These are phyloP conservation scores for Spilogale gracilis DNA, from an alignment of 2,113 vertebrate species.

Conservation along the genomic window DNA sequence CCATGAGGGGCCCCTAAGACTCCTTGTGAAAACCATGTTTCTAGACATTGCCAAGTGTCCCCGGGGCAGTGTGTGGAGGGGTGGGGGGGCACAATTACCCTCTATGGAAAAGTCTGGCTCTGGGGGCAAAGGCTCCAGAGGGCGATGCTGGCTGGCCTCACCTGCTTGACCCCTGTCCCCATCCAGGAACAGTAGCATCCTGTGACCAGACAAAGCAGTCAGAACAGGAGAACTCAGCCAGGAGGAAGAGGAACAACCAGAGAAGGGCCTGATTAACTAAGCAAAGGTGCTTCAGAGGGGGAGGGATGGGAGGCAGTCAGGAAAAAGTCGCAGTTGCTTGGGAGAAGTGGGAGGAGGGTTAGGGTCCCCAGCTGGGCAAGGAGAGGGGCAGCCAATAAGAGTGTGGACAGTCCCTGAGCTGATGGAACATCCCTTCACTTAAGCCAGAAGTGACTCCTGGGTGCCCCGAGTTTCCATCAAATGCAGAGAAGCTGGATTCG, in stretches of 20 bases:
- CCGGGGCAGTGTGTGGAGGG: too few species aligned
- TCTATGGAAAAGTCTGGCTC: not conserved
- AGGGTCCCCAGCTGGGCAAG: not conserved
- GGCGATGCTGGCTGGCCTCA: not conserved
- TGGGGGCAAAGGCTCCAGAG: not conserved
- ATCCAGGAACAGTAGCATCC: not conserved
- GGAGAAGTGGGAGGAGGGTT: not conserved
- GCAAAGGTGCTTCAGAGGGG: not conserved
- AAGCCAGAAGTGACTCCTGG: not conserved
- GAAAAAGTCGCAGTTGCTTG: not conserved
- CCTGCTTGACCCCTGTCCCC: rapidly evolving
- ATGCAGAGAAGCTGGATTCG: not conserved
- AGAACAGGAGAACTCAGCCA: not conserved
- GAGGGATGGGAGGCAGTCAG: too few species aligned
- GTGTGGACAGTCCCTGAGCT: not conserved
- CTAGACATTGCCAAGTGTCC: not conserved
- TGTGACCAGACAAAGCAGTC: not conserved
- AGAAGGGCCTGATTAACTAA: not conserved
- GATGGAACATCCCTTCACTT: too few species aligned
- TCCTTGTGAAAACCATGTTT: not conserved
- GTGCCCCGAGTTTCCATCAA: too few species aligned
- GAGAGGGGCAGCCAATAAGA: not conserved
- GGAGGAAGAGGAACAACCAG: not conserved
- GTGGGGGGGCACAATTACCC: not conserved
- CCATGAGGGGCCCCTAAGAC: not conserved